Conservation (phyloP, 1,140 invertebrate genomes). For the Meteorus sp. region DNA sequence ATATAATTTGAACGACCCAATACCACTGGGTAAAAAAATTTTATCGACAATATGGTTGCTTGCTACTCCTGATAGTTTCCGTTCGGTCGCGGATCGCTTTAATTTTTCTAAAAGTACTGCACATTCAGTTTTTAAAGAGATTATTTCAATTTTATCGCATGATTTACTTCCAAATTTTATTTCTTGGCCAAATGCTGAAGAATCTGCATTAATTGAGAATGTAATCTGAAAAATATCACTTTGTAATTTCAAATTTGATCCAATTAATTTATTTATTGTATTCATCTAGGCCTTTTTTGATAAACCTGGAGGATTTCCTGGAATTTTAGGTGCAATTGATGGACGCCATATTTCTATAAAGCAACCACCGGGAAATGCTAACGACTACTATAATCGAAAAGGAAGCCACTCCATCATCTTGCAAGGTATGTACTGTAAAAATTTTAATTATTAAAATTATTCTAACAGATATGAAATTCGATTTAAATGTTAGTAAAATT, state of each 20-base stretch:
- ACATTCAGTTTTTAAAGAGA: conserved; percentile 1
- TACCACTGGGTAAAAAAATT: not conserved
- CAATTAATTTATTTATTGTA: not conserved
- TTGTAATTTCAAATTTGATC: no score
- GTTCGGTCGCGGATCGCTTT: conserved; percentile 14
- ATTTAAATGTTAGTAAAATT: no score
- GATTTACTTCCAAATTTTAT: not conserved
- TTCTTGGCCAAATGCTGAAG: no score
- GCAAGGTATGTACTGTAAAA: conserved; percentile 10
- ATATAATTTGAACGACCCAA: not conserved
- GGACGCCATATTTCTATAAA: conserved; percentile 6
- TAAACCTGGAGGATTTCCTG: conserved; percentile 4
- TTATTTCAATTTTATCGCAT: no score
- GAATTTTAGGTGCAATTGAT: conserved; percentile 18
- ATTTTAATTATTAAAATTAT: no score
- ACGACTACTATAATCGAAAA: conserved; percentile 23
- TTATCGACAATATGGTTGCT: conserved; percentile 15
- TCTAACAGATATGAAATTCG: no score
- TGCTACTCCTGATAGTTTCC: conserved; percentile 18
- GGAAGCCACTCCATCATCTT: conserved; percentile 19
- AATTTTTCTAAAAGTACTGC: not conserved
- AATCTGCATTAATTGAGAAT: no score
- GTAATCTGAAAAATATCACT: no score
- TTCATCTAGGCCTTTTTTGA: not conserved
- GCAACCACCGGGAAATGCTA: conserved; percentile 11